Base-by-base conservation (phyloP, 2,113 vertebrate genomes). In the Gambusia holbrooki region DNA sequence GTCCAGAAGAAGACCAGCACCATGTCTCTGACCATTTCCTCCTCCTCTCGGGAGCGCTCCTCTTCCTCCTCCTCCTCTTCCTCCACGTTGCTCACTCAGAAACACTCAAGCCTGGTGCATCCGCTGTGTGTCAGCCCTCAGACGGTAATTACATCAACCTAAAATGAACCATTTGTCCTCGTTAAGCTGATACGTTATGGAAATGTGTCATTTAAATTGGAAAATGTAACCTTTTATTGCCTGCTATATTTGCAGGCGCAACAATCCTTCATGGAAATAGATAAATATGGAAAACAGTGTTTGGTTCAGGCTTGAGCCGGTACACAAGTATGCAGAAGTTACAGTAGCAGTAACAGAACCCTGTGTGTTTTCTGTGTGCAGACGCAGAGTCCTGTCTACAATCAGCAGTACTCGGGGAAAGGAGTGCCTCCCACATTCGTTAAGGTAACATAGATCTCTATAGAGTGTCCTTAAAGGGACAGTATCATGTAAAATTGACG, bases 1-100 rank as follows among this genome's bases (percentile, higher is more conserved):
- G 84, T 91, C 79, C 92, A 93, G 88, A 95, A 95, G 92, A 95
- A 94, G 86, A 95, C 92, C 51, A 94, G 93, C 84, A 90, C 87
- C 74, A 89, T 95, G 92, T 95, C 94, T 30, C 86, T 95, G 81
- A 95, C 93, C 86, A 94, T 95, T 88, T 90, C 94, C 40, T 92
- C 92, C 65, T 87, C 92, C 51, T 84, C 93, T 45, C 76, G 88
- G 42, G 92, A 91, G 70, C 76, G 76, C 42, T 80, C 88, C 28
- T 85, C 89, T 64, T 45, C 22, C 71, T 87, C 90, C 70, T 80
- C 90, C 58, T 84, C 90, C 63, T 85, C 84, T 35, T 89, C 92
- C 45, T 86, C 88, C 45, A 11, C 77, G 30, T 14, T 84, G 32
- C 54, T 87, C 7, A 69, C 88, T 80, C 93, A 94, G 85, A 92